Conservation (phyloP, 1,140 invertebrate species). For the Homalodisca vitripennis region DNA sequence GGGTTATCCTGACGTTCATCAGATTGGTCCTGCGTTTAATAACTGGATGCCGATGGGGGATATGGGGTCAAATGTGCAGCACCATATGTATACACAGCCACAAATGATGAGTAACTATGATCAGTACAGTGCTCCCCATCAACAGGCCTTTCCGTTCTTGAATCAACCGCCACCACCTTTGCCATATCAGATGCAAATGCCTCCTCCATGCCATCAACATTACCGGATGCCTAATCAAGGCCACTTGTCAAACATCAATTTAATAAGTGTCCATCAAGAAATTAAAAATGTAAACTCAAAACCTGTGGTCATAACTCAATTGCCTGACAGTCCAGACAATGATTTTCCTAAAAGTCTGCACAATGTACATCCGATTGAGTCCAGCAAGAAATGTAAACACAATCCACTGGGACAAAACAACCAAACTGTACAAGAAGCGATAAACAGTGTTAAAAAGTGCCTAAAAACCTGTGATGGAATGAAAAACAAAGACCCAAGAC, state of each 20-base stretch:
- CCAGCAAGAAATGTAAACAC: conserved; percentile 20
- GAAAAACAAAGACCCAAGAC: conserved; percentile 17
- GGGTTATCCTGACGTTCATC: too few relatives aligned
- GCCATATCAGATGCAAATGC: conserved; percentile 4
- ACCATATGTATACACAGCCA: background rate
- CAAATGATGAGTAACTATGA: background rate
- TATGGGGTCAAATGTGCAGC: background rate
- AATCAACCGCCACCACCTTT: conserved; percentile 12
- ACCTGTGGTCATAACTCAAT: background rate
- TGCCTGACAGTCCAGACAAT: background rate
- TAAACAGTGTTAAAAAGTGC: conserved; percentile 14
- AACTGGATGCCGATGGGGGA: background rate
- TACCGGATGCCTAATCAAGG: conserved; percentile 1
- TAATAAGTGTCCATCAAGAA: background rate
- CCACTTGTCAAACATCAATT: background rate
- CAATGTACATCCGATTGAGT: too few relatives aligned
- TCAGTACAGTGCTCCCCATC: background rate
- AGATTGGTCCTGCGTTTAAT: too few relatives aligned
- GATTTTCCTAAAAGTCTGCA: background rate
- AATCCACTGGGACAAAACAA: conserved; percentile 9
- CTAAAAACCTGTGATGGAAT: conserved; percentile 6
- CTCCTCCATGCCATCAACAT: conserved; percentile 13
- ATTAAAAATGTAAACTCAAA: conserved; percentile 7
- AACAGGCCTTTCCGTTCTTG: background rate
- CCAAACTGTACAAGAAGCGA: conserved; percentile 16